Base-by-base conservation (phyloP, 2,888 invertebrate genomes). In the Pollenia griseotomentosa region DNA sequence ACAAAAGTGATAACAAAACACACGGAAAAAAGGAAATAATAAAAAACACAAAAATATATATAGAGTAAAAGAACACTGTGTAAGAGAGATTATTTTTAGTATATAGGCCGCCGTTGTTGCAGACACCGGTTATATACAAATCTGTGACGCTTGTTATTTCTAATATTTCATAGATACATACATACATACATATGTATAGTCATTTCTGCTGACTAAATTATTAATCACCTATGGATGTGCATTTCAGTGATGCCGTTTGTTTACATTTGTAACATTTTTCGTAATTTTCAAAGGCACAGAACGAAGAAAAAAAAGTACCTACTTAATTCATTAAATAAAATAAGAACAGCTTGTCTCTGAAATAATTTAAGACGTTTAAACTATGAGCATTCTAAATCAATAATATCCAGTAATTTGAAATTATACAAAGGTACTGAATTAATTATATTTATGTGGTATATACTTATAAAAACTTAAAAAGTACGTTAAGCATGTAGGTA, bases 41-140 rank as follows among this genome's bases (percentile, higher is more conserved):
- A 6, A 53, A 23, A 74, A 3, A 23, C 44, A 73, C 44, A 73
- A n/a, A 75, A 75, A 16, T 42, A 55, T n/a, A 16, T 63, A 11
- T 55, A 63, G 19, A 63, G 70, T 48, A 70, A 65, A 33, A 40
- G 55, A 16, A 55, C 7, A 71, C 53, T n/a, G 16, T n/a, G 16
- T 40, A n/a, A 12, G 73, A 71, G 73, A 71, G 40, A 59, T 53
- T 66, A 53, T 57, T 65, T 65, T 44, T 63, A 74, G 74, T 84
- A 84, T 74, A 84, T 84, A 74, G 84, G 84, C 46, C 84, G 79
- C 40, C 68, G 79, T 55, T 61, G 7, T 40, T 70, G 48, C 55
- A 75, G 61, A 85, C 80, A 85, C 84, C 84, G 84, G 84, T 70
- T 78, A 42, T 77, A 23, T 46, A 71, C 70, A 70, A 57, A 42